Evolutionary conservation across 1,140 invertebrate species (phyloP).

Genomic region (Macrostomum lignano): DNA sequence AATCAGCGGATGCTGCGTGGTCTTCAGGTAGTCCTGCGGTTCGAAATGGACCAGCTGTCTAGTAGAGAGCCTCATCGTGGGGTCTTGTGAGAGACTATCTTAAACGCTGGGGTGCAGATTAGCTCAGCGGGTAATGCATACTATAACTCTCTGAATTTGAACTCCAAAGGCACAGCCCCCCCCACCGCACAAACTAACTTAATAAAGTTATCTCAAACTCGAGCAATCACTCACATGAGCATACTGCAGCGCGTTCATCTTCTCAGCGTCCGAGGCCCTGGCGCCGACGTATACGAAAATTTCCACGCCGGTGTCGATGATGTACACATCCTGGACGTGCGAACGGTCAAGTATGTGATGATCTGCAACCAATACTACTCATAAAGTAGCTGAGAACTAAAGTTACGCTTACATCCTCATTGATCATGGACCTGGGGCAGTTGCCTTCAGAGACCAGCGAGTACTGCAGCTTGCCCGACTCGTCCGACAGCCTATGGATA

Average conservation of each 20-base stretch:
- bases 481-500: neutral
- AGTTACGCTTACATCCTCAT: neutral
- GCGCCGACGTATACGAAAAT: slow-evolving; percentile 4
- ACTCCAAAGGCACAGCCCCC: too few species aligned
- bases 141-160: too few species aligned
- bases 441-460: slow-evolving; percentile 1
- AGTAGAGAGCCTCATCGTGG: too few species aligned
- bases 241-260: slow-evolving; percentile 5
- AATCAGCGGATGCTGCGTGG: slow-evolving; percentile 1
- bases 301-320: neutral
- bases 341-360: neutral
- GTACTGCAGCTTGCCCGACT: neutral
- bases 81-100: too few species aligned
- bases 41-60: too few species aligned
- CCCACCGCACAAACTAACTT: too few species aligned
- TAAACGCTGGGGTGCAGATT: too few species aligned
- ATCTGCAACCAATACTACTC: too few species aligned
- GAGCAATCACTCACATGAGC: slow-evolving; percentile 5
- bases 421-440: neutral
- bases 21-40: slow-evolving; percentile 3
- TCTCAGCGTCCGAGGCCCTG: neutral
- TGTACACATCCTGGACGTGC: slow-evolving; percentile 1
- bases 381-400: too few species aligned
- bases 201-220: neutral
- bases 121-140: too few species aligned